phyloP scores from a whole-genome alignment of 2,797 vertebrate genomes.

The Myotis planiceps region DNA sequence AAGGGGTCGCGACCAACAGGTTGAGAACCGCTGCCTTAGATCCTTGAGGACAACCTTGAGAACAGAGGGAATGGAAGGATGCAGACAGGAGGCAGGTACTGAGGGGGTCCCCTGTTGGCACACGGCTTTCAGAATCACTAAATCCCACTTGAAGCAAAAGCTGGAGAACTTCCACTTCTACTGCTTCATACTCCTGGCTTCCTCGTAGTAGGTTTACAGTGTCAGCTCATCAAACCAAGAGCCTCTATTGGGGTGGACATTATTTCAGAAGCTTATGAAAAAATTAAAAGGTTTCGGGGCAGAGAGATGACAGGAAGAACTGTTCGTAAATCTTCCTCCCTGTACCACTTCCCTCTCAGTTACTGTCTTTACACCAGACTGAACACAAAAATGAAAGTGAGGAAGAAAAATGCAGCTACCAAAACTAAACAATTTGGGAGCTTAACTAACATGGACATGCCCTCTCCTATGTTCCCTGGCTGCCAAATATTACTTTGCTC shows the following conservation, averaged over 20 bases:
- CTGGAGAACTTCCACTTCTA: neutral
- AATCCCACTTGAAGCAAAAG: neutral
- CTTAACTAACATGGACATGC: neutral
- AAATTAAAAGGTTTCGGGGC: neutral
- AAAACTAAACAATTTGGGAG: neutral
- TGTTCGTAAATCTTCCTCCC: neutral
- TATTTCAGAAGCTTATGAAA: constrained; percentile 16
- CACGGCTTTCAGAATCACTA: neutral
- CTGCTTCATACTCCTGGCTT: neutral
- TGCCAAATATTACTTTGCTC: neutral
- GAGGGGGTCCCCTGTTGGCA: too few relatives aligned
- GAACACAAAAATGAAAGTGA: constrained; percentile 1
- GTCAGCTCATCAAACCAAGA: neutral
- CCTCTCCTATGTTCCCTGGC: neutral
- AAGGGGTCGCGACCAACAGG: too few relatives aligned
- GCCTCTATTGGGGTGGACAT: neutral
- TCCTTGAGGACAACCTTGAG: neutral
- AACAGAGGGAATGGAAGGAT: neutral
- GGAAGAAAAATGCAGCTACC: neutral
- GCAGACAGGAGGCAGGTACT: neutral
- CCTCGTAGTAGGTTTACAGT: neutral
- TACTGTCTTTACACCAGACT: neutral
- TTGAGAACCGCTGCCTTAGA: too few relatives aligned
- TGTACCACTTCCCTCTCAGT: neutral
- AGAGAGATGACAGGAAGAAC: neutral